Percentiles rank a stretch among this genome's conserved stretches.
Conservation (phyloP, 2,888 invertebrate genomes). For the Bombylius major region DNA sequence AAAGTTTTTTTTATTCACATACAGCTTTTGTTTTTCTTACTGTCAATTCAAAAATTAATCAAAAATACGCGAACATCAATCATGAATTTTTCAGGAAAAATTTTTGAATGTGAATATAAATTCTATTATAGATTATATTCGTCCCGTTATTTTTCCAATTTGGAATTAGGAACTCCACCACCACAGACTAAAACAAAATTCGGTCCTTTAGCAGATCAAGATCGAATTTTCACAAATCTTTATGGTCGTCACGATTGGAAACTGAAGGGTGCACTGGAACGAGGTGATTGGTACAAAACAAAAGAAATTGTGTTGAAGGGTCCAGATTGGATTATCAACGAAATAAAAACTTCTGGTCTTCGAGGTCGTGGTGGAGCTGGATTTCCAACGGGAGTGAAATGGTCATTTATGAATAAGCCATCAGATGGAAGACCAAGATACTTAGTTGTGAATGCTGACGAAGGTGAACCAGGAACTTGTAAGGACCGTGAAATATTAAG, state of each 20-base stretch:
- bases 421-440: slow-evolving; percentile 94
- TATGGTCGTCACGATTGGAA: slow-evolving; percentile 98
- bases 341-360: slow-evolving; percentile 88
- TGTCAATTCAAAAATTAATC: no score
- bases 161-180: slow-evolving; percentile 38
- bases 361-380: slow-evolving; percentile 98
- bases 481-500: slow-evolving; percentile 99
- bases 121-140: no score
- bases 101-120: no score
- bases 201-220: slow-evolving; percentile 78
- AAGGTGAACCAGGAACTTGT: slow-evolving; percentile 98
- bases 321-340: slow-evolving; percentile 94
- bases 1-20: no score
- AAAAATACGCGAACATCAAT: no score
- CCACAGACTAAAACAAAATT: slow-evolving; percentile 60
- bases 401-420: slow-evolving; percentile 99
- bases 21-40: no score
- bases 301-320: slow-evolving; percentile 94
- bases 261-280: slow-evolving; percentile 75
- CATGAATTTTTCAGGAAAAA: no score
- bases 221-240: slow-evolving; percentile 93
- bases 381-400: slow-evolving; percentile 99
- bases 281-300: slow-evolving; percentile 98
- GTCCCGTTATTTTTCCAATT: no score
- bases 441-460: slow-evolving; percentile 97